A percentile compares a stretch with the other conserved stretches of the same genome.
Conservation (phyloP, 2,888 invertebrate species). For the Ypsolopha sequella region DNA sequence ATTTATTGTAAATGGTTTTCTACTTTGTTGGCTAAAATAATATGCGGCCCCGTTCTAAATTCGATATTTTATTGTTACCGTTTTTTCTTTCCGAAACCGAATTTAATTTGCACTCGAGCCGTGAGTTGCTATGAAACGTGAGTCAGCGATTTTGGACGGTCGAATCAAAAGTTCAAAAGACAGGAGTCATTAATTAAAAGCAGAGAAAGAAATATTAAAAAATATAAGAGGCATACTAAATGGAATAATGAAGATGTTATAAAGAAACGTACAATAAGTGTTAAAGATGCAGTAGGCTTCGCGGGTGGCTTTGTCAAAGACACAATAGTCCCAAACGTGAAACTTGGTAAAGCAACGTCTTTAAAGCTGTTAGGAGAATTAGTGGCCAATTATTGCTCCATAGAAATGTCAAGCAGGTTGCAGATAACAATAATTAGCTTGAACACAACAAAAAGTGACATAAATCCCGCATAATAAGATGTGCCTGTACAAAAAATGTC, state of each 20-base stretch:
- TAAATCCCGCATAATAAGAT: conserved; percentile 69
- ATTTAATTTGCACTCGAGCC: conserved; percentile 44
- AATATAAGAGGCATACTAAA: conserved; percentile 26
- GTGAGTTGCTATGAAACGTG: conserved; percentile 12
- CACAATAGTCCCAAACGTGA: conserved; percentile 43
- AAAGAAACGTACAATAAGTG: conserved; percentile 51
- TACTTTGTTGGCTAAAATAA: conserved; percentile 72
- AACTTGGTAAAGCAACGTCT: conserved; percentile 16
- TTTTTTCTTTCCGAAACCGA: conserved; percentile 38
- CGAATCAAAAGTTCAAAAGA: not conserved
- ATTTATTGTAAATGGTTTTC: conserved; percentile 72
- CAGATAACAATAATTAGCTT: conserved; percentile 69
- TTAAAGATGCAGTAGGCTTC: conserved; percentile 56
- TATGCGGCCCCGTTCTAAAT: conserved; percentile 62
- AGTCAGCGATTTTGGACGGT: conserved; percentile 22
- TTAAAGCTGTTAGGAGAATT: conserved; percentile 65
- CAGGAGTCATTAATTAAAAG: conserved; percentile 17
- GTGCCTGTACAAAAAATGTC: conserved; percentile 46
- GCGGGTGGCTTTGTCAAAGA: conserved; percentile 56
- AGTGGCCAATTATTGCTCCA: conserved; percentile 63
- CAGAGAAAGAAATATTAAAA: not conserved
- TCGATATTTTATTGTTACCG: conserved; percentile 55
- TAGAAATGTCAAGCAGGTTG: conserved; percentile 62
- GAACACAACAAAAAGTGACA: conserved; percentile 66
- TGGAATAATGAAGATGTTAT: conserved; percentile 41